Evolutionary conservation across 2,888 invertebrate genomes (phyloP), one percentile per base, ranked within the genome.

Genomic region (Eristalis intricaria): DNA sequence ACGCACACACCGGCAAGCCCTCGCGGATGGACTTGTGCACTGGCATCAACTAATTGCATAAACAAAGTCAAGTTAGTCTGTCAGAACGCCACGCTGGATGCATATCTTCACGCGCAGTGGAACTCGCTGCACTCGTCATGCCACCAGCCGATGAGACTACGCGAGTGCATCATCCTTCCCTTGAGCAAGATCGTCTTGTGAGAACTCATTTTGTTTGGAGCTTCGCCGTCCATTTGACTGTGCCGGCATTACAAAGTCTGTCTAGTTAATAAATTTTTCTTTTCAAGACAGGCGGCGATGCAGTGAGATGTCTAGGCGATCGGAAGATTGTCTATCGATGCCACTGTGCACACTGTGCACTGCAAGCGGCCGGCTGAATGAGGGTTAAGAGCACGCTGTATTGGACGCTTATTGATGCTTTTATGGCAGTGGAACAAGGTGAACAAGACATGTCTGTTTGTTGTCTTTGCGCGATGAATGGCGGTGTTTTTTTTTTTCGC

Each of bases 11-110:
- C 50, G 19, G 19, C 50, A 19, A 2, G 50, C 19, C 50, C 35
- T 40, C 56, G 11, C 32, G 23, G 3, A 26, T 4, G 15, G 19
- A 35, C 10, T 23, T 43, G 26, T 69, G 22, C 66, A 60, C 50
- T 61, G 68, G 71, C 76, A 85, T 76, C 76, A 78, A 63, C 83
- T 83, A 86, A 83, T 86, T 83, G 86, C 86, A 82, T 86, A 86
- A 86, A 86, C 86, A 86, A 74, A 83, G 70, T 75, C 86, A 71
- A 86, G 86, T 82, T 86, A 86, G 78, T 86, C 86, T 86, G 86
- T 86, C 82, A 86, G 83, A 86, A 66, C 79, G 66, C 50, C 74
- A 69, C 61, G 26, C 56, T 70, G 83, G 74, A 63, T 79, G 66
- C 70, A 78, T 78, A 79, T 71, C 70, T 40, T 71, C 86, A 70